phyloP scores from a whole-genome alignment of 53 echinoderm and acorn worm species.

The Holothuria scabra region DNA sequence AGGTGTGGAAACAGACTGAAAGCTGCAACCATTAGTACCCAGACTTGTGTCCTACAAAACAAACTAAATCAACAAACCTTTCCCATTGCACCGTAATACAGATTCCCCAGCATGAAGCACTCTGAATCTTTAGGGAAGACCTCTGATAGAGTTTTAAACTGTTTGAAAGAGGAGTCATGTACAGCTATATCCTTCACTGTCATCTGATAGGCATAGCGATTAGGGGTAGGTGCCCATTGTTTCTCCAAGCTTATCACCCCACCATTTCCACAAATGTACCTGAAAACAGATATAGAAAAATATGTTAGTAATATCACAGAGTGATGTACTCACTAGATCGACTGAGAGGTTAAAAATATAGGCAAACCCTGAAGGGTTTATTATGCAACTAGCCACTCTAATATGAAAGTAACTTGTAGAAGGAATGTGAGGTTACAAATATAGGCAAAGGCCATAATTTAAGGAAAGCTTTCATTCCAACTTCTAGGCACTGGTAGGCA shows the following conservation, averaged over 20 bases:
- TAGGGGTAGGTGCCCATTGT: conserved; percentile 82
- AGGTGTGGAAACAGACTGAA: too few species aligned
- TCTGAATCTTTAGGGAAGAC: conserved; percentile 69
- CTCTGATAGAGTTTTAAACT: conserved; percentile 94
- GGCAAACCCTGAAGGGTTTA: too few species aligned
- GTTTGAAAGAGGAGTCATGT: conserved; percentile 86
- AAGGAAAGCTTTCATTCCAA: too few species aligned
- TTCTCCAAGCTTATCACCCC: conserved; percentile 89
- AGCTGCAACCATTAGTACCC: too few species aligned
- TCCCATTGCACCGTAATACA: conserved; percentile 89
- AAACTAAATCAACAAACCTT: conserved; percentile 55
- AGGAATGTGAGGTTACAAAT: too few species aligned
- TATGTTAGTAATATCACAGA: neutral
- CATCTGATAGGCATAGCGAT: conserved; percentile 81
- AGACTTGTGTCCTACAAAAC: neutral
- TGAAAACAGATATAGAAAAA: conserved; percentile 18
- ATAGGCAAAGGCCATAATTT: too few species aligned
- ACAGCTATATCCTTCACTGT: conserved; percentile 88
- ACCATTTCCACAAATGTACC: conserved; percentile 80
- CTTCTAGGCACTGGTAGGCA: too few species aligned
- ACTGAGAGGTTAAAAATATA: too few species aligned
- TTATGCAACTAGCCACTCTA: too few species aligned
- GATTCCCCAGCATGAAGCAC: conserved; percentile 96
- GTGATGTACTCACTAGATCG: too few species aligned
- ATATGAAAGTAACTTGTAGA: too few species aligned